Conservation (phyloP, 1,140 invertebrate species). For the Brachionus paranguensis region DNA sequence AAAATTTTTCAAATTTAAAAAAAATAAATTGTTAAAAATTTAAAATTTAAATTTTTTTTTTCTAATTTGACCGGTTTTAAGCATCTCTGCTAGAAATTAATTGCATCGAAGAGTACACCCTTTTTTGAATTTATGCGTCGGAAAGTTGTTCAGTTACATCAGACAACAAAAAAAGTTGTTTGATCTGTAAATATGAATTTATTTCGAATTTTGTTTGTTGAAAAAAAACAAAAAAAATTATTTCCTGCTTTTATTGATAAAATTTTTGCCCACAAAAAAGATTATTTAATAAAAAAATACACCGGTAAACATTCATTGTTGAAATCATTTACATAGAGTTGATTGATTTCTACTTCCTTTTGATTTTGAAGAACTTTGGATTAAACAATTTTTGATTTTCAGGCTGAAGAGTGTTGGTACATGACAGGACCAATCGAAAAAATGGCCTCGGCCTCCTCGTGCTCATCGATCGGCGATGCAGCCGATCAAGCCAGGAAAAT, state of each 20-base stretch:
- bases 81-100: background rate
- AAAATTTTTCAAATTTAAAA: background rate
- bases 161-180: background rate
- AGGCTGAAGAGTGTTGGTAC: slow-evolving; percentile 28
- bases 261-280: background rate
- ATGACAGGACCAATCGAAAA: background rate
- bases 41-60: background rate
- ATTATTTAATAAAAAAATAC: background rate
- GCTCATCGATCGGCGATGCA: background rate
- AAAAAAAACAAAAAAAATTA: background rate
- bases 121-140: background rate
- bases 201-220: background rate
- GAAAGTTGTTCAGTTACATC: background rate
- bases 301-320: background rate
- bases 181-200: background rate
- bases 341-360: background rate
- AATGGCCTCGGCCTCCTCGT: background rate
- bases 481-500: background rate
- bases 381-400: background rate
- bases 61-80: too few relatives aligned
- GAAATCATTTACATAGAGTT: background rate
- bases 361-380: background rate
- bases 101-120: background rate
- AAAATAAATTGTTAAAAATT: background rate
- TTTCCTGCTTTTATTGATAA: background rate